Conservation (phyloP, 2,113 vertebrate species). For the Neodon shergylaensis region DNA sequence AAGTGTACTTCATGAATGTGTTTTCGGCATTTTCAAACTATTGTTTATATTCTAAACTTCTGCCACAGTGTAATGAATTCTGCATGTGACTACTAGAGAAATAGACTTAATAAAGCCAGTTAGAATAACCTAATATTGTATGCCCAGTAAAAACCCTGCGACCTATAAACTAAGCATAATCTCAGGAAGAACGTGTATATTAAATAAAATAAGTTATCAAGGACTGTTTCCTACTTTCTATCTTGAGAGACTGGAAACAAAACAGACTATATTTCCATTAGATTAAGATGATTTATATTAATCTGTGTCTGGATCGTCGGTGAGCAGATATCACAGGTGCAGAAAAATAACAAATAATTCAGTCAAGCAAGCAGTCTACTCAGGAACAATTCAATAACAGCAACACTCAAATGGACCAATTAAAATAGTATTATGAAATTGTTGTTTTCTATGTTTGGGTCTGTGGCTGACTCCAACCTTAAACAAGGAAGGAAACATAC, state of each 20-base stretch:
- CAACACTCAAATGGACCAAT: not conserved
- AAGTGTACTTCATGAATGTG: not conserved
- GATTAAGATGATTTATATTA: constrained; percentile 30
- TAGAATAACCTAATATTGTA: constrained; percentile 35
- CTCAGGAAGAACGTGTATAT: not conserved
- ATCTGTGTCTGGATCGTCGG: not conserved
- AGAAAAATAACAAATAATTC: constrained; percentile 32
- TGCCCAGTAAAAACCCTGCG: constrained; percentile 3
- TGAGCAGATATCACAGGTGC: constrained; percentile 17
- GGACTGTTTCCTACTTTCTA: constrained; percentile 6
- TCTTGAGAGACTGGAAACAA: not conserved
- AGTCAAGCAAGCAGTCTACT: not conserved
- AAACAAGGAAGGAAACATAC: not conserved
- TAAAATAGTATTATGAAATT: constrained; percentile 32
- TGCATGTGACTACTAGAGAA: constrained; percentile 42
- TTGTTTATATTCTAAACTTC: not conserved
- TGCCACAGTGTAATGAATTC: constrained; percentile 17
- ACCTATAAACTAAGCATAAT: constrained; percentile 14
- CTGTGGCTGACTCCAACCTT: not conserved
- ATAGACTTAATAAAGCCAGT: not conserved
- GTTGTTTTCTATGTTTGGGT: not conserved
- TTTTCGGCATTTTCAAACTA: constrained; percentile 23
- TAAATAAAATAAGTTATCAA: constrained; percentile 44
- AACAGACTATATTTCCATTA: not conserved
- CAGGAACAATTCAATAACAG: constrained; percentile 48